Base-by-base conservation (phyloP, 2,888 invertebrate genomes). In the Drosophila nr. perissopoda region DNA sequence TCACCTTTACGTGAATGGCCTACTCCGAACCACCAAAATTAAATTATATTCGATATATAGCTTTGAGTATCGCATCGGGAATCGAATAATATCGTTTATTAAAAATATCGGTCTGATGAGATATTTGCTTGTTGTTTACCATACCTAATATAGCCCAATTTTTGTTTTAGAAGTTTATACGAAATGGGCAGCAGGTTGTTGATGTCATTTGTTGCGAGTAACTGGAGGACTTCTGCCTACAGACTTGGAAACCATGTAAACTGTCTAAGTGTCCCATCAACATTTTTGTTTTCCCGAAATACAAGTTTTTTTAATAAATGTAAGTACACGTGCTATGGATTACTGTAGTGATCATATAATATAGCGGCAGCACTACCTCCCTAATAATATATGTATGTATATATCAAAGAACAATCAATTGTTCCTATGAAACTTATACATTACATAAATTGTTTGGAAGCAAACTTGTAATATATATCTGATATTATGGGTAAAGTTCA, bases 261-360 rank as follows among this genome's bases (percentile, higher is more conserved):
- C 18, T 16, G 36, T 21, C 18, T 36, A 1, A 7, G 34, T 13
- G 27, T 31, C 21, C 27, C 61, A n/a, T 29, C 40, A 16, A 67
- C 6, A 38, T 38, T 36, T 33, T 40, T 29, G 13, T 57, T 0
- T 45, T 25, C 25, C 25, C 81, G 91, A 0, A 78, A 92, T 65
- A 94, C 94, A 1, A 95, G 94, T 81, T 96, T 96, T 89, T 96
- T 96, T 87, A 95, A 95, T 82, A 96, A 95, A 94, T 93, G 96
- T 96, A 93, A 94, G 95, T 94, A 36, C 27, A 52, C 16, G 45
- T 40, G 49, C 34, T 18, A 8, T 5, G 13, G 27, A 27, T 18
- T 36, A 10, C 18, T 21, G 21, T 8, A 6, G n/a, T n/a, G 18
- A 29, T 51, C 49, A 49, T 27, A 27, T 49, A 27, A 27, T 49